A percentile compares a stretch with the other conserved stretches of the same genome.
Evolutionary conservation across 2,797 vertebrate species (phyloP).

Genomic region (Esox masquinongy): DNA sequence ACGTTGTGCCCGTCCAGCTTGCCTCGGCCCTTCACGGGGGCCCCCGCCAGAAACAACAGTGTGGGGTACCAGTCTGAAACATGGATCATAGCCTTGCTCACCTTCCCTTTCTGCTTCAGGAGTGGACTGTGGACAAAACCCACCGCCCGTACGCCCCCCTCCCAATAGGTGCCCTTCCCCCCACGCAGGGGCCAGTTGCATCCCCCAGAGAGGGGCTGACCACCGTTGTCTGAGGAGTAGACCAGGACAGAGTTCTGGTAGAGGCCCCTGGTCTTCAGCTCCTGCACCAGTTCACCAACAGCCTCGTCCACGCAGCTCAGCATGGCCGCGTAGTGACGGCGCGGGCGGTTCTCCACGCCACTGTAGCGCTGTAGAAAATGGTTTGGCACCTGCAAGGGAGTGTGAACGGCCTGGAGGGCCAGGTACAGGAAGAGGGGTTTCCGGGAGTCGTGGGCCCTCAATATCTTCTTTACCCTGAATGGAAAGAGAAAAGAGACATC

Average conservation of each 20-base stretch:
- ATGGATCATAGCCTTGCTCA: conserved; percentile 88
- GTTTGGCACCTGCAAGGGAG: conserved; percentile 85
- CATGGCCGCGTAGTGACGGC: conserved; percentile 89
- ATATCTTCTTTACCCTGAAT: conserved; percentile 82
- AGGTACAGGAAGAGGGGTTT: conserved; percentile 90
- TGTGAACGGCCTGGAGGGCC: conserved; percentile 91
- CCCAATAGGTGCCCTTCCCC: conserved; percentile 95
- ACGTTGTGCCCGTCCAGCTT: conserved; percentile 87
- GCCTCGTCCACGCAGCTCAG: conserved; percentile 88
- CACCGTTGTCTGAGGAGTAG: conserved; percentile 93
- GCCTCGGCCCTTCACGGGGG: conserved; percentile 67
- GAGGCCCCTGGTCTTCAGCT: conserved; percentile 78
- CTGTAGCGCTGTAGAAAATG: conserved; percentile 83
- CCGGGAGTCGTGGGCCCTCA: conserved; percentile 79
- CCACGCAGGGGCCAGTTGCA: conserved; percentile 94
- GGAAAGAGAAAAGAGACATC: conserved; percentile 14
- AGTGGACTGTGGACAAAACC: conserved; percentile 93
- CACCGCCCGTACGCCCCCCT: conserved; percentile 89
- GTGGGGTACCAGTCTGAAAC: conserved; percentile 96
- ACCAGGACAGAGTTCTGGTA: conserved; percentile 88
- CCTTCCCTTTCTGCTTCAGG: conserved; percentile 80
- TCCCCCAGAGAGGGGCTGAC: conserved; percentile 87
- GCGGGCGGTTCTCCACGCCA: conserved; percentile 80
- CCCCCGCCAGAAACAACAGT: conserved; percentile 82
- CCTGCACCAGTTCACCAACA: conserved; percentile 81